Evolutionary conservation across 1,140 invertebrate genomes (phyloP).

Genomic region (Tetramorium simillimum): DNA sequence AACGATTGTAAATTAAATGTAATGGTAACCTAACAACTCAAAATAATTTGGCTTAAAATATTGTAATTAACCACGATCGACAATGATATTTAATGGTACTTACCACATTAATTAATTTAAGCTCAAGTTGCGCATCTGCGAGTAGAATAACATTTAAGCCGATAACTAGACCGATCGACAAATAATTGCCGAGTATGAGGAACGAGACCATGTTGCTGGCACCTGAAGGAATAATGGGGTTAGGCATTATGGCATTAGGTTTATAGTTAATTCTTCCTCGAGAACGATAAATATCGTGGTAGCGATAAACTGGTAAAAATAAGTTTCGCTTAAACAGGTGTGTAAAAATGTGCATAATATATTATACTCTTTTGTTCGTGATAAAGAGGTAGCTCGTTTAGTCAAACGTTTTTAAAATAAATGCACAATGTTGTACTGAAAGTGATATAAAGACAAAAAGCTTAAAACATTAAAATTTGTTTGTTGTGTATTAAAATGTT

Average conservation of each 20-base stretch:
- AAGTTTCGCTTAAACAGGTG: not conserved
- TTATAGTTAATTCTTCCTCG: not conserved
- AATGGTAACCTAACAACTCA: not conserved
- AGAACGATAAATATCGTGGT: not conserved
- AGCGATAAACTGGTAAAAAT: slow-evolving; percentile 13
- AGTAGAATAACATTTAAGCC: not conserved
- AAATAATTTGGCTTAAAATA: not conserved
- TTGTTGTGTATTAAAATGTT: not conserved
- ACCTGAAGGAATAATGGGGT: slow-evolving; percentile 40
- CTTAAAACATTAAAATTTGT: not conserved
- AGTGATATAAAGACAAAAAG: not conserved
- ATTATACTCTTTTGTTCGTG: slow-evolving; percentile 2
- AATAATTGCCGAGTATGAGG: not conserved
- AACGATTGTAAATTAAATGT: not conserved
- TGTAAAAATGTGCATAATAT: not conserved
- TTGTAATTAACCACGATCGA: not conserved
- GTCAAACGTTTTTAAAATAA: not conserved
- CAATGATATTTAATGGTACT: slow-evolving; percentile 13
- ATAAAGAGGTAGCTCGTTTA: not conserved
- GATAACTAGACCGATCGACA: slow-evolving; percentile 2
- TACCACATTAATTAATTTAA: slow-evolving; percentile 68
- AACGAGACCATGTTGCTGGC: slow-evolving; percentile 44
- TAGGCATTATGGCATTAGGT: not conserved
- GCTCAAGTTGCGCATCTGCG: not conserved
- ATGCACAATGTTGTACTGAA: not conserved